Evolutionary conservation across 2,797 vertebrate genomes (phyloP), one percentile per base, ranked within the genome.

Genomic region (Micromesistius poutassou): DNA sequence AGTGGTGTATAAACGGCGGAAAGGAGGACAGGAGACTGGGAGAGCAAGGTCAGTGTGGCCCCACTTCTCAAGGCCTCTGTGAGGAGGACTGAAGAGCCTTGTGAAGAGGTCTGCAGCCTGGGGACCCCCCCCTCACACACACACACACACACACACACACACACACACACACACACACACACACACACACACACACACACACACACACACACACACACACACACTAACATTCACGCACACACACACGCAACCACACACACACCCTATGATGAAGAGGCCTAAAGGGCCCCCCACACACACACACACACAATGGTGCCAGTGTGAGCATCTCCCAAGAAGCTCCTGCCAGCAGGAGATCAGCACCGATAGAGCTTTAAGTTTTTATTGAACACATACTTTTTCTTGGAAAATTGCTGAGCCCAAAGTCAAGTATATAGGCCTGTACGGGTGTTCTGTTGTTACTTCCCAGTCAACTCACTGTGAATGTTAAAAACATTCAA

Each of bases 311-410:
- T 81, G 76, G 77, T 50, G 74, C 78, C 68, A 25, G 77, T 74
- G 85, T 84, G 76, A 86, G 84, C 83, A 89, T 87, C 79, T 77
- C 79, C 79, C 81, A 40, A 78, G 46, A 68, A 72, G 74, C 73
- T 76, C 76, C 81, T 78, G 78, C 82, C 84, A 82, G 42, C 28
- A 68, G 72, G 74, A 72, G 80, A 82, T 84, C 62, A 85, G 73
- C 25, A n/a, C 14, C 85, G 77, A 88, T 87, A 81, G 81, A 86
- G 86, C 84, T 75, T 10, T 78, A 71, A 79, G n/a, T 72, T 78
- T 22, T 75, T 73, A 83, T 83, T 81, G 85, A 79, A 42, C 42
- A 79, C 42, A 82, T 74, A 79, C 9, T n/a, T 66, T 25, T 62
- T 75, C 71, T 78, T n/a, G 1, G 42, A 72, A 81, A 22, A 46